Conservation (phyloP, 1,140 invertebrate genomes). For the Arctopsyche grandis region DNA sequence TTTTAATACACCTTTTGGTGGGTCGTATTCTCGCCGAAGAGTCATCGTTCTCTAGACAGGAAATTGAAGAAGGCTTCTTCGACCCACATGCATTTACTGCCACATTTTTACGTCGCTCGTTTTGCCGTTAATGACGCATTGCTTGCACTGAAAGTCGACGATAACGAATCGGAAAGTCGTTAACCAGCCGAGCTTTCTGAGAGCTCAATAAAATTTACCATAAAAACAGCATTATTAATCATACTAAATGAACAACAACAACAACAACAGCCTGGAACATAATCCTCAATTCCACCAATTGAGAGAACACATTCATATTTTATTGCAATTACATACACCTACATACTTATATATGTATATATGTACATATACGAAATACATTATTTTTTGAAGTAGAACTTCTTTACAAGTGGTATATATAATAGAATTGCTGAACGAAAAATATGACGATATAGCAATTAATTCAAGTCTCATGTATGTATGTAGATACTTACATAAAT, state of each 20-base stretch:
- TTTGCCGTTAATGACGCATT: not conserved
- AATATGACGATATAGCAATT: not conserved
- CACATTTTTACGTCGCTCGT: not conserved
- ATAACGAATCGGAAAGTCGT: not conserved
- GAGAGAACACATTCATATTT: not conserved
- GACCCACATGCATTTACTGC: not conserved
- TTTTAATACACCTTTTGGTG: constrained; percentile 34
- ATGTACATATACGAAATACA: not conserved
- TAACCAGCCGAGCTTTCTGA: not conserved
- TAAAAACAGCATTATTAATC: not conserved
- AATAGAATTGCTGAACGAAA: not conserved
- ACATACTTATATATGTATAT: not conserved
- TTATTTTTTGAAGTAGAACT: too few species aligned
- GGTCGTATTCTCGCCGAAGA: not conserved
- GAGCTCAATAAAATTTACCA: not conserved
- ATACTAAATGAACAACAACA: not conserved
- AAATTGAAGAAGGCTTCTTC: constrained; percentile 21
- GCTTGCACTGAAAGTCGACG: not conserved
- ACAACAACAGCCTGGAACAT: too few species aligned
- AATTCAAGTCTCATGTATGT: too few species aligned
- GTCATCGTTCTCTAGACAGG: constrained; percentile 16
- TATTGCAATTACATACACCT: not conserved
- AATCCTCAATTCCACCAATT: too few species aligned
- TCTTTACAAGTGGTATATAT: not conserved
- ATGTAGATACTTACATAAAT: too few species aligned